Evolutionary conservation across 1,140 invertebrate genomes (phyloP), one percentile per base, ranked within the genome.

Genomic region (Pseudomyrmex concolor): DNA sequence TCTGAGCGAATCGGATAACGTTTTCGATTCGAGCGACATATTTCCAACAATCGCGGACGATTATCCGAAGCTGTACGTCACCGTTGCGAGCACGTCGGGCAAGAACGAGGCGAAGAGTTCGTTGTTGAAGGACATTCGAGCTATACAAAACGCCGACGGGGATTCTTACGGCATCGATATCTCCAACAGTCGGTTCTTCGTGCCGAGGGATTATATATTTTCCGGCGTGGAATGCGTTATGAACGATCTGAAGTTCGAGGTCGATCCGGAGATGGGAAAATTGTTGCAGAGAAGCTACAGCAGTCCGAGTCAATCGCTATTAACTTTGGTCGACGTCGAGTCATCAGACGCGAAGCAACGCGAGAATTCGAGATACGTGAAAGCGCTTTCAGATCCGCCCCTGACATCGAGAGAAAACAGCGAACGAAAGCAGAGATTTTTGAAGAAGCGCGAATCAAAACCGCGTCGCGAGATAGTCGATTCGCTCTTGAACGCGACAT

Each of bases 161-260:
- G 83, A 89, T 63, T 83, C 89, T 0, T 92, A 92, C 55, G 88
- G 85, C 15, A 91, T 93, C 15, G 85, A 91, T 45, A 87, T 93
- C 15, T 92, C 92, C 0, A 93, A 93, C 9, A 92, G 91, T 54
- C 77, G 86, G 55, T 92, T 93, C 85, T 92, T 92, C 19, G 91
- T 93, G 3, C 90, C 92, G 3, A 91, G 89, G 50, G 85, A 91
- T 86, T 92, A 92, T 7, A 67, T 91, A 62, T 90, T 85, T 71
- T 88, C 90, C 2, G 89, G 90, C 1, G 59, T 89, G 22, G 88
- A 86, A 4, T 86, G 86, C 22, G 87, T 84, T 0, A 90, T 93
- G 90, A 77, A 92, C 19, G 92, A 93, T 63, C 62, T 92, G 12
- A 91, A 83, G 55, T 92, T 93, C 45, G 86, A 92, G 51, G 90